These are phyloP conservation scores for Apamea monoglypha DNA, from an alignment of 2,888 invertebrate genomes.

Conservation along the genomic window DNA sequence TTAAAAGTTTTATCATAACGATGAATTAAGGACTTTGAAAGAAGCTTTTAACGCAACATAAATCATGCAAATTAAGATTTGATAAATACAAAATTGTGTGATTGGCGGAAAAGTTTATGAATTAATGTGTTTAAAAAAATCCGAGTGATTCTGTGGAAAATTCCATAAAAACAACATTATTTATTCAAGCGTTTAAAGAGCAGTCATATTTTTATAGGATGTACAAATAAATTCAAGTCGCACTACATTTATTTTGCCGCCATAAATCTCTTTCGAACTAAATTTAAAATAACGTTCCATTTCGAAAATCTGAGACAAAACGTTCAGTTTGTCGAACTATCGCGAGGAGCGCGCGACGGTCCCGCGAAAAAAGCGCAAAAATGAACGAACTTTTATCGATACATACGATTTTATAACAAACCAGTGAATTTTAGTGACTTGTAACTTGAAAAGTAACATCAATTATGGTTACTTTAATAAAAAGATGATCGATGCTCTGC, in stretches of 20 bases:
- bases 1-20: not conserved
- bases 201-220: slow-evolving; percentile 29
- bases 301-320: slow-evolving; percentile 55
- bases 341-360: slow-evolving; percentile 45
- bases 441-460: slow-evolving; percentile 31
- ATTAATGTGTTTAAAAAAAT: not conserved
- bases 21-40: not conserved
- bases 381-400: slow-evolving; percentile 18
- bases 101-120: not conserved
- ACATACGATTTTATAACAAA: slow-evolving; percentile 8
- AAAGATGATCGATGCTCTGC: slow-evolving; percentile 51
- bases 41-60: slow-evolving; percentile 4
- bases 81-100: not conserved
- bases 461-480: slow-evolving; percentile 27
- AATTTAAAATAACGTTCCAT: slow-evolving; percentile 63
- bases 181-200: slow-evolving; percentile 19
- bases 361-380: slow-evolving; percentile 27
- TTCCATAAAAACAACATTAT: not conserved
- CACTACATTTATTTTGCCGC: slow-evolving; percentile 35
- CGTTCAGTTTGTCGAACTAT: slow-evolving; percentile 55
- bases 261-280: slow-evolving; percentile 60
- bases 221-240: slow-evolving; percentile 22
- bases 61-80: slow-evolving; percentile 11
- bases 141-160: not conserved
- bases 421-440: slow-evolving; percentile 23